Base-by-base conservation (phyloP, 2,113 vertebrate species). In the Archocentrus centrarchus region DNA sequence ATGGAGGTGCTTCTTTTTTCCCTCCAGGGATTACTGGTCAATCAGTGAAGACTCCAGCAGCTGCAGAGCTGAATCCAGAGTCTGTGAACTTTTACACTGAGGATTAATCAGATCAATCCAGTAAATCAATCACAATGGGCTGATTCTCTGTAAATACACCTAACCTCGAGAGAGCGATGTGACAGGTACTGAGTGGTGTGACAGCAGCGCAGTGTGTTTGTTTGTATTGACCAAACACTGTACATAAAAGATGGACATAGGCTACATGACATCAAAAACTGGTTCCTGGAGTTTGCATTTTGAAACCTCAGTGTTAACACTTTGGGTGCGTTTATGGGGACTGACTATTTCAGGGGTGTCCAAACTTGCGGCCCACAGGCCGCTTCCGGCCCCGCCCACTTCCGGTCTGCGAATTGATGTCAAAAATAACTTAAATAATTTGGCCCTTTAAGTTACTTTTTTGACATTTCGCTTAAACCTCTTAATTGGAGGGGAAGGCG, bases 181-280 rank as follows among this genome's bases (percentile, higher is more conserved):
- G 66, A 70, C 66, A 50, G 66, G 44, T 30, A 30, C 3, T 27
- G 24, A 17, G 64, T 18, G 44, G 15, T 70, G 64, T 70, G 64
- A 70, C 22, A 0, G 27, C 64, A 47, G 22, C 22, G 47, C 4
- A 68, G 37, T 66, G n/a, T 6, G 0, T 17, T 44, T 27, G 27
- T 47, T 50, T 50, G 15, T 50, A 0, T 70, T 18, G 15, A 18
- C 8, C 64, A 68, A 30, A 68, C 41, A 30, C 41, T 20, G 64
- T 70, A 70, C 27, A 70, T 50, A 70, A 70, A 68, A 70, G 64
- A 70, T 70, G 41, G 41, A 50, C 64, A 70, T 24, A 30, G 47
- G 30, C 64, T 0, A 24, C 22, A 30, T 50, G 64, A 18, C 41
- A 30, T 50, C 41, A 11, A 44, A 3, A 14, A 6, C 64, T 70